These are phyloP conservation scores for Steinernema hermaphroditum DNA, from an alignment of 2,888 invertebrate species.

Conservation along the genomic window DNA sequence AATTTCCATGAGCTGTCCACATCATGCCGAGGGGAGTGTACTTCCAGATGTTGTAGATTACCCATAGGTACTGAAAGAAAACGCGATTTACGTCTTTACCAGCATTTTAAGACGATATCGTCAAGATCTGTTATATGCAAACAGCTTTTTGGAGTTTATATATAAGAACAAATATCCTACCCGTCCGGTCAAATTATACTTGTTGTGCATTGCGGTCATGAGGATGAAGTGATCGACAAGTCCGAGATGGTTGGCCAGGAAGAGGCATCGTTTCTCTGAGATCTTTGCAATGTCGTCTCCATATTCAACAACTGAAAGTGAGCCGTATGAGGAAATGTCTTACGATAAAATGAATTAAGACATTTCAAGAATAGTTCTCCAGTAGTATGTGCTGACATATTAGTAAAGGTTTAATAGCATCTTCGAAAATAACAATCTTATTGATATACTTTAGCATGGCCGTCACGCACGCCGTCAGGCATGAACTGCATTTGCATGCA, in stretches of 20 bases:
- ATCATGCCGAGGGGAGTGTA: slow-evolving; percentile 62
- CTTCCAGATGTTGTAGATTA: slow-evolving; percentile 66
- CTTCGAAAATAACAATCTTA: too few species aligned
- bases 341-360: too few species aligned
- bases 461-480: too few species aligned
- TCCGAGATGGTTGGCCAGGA: slow-evolving; percentile 62
- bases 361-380: too few species aligned
- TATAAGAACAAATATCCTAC: slow-evolving; percentile 46
- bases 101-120: background rate
- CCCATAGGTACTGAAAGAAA: slow-evolving; percentile 62
- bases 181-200: slow-evolving; percentile 51
- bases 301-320: slow-evolving; percentile 54
- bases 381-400: too few species aligned
- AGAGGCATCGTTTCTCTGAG: slow-evolving; percentile 53
- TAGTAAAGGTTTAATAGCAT: too few species aligned
- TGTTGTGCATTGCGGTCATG: slow-evolving; percentile 61
- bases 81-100: too few species aligned
- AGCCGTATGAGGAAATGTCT: background rate
- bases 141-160: too few species aligned
- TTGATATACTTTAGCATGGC: too few species aligned
- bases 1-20: slow-evolving; percentile 65
- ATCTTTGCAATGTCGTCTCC: slow-evolving; percentile 49
- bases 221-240: slow-evolving; percentile 63
- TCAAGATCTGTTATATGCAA: background rate
- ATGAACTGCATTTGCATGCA: too few species aligned